Base-by-base conservation (phyloP, 2,797 vertebrate species). In the Pangasius sanitwongsei region DNA sequence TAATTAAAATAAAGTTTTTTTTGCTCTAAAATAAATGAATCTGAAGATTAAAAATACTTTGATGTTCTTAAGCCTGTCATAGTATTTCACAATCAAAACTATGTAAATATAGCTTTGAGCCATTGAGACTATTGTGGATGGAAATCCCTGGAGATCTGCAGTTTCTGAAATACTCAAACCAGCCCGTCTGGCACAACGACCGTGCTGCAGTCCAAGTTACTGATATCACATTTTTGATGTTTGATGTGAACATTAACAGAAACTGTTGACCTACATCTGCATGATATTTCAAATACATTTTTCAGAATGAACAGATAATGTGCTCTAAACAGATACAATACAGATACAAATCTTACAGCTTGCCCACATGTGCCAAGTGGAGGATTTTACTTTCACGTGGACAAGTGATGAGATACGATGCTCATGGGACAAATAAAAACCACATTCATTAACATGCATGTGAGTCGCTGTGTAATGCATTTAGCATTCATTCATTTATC, bases 31-130 rank as follows among this genome's bases (percentile, higher is more conserved):
- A n/a, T n/a, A n/a, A n/a, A n/a, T n/a, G n/a, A 83, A 23, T 82
- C 34, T 61, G 57, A 83, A 28, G 31, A 83, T 83, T 41, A 41
- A 82, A 80, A 83, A 41, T 83, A 83, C 34, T 16, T 44, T 59
- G 80, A 61, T 57, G 20, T 82, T 59, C 23, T 61, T 83, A 83
- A 83, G 57, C 13, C 59, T 83, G 12, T n/a, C 37, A 63, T 44
- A 44, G 3, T 57, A 23, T 20, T 81, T 34, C 78, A 81, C 16
- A 57, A 57, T 81, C 15, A 57, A 63, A 83, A 44, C 34, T 28
- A 83, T 7, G 44, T 82, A 61, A 61, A 63, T 63, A 57, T 34
- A 80, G n/a, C n/a, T 34, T 15, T 61, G 78, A 82, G 18, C 55
- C 12, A 61, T 82, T 37, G 59, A 63, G 34, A 63, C 34, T 83